Base-by-base conservation (phyloP, 2,113 vertebrate species). In the Actenoides hombroni region DNA sequence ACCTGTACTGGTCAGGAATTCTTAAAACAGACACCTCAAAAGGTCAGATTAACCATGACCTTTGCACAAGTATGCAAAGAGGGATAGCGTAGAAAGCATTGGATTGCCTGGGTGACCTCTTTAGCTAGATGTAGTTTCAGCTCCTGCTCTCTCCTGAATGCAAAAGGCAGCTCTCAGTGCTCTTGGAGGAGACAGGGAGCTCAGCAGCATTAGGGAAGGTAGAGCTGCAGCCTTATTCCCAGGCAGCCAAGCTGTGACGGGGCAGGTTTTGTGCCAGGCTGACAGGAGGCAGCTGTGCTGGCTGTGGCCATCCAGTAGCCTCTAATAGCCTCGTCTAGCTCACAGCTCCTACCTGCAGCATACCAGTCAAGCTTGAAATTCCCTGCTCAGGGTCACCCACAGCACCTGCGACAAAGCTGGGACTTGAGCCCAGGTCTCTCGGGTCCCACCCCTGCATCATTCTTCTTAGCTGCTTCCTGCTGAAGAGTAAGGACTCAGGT, bases 1-100 rank as follows among this genome's bases (percentile, higher is more conserved):
- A 37, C 70, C 54, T 51, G 42, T 39, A 23, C 44, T 35, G 25
- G 69, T 11, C 4, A 3, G 70, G 91, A 83, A 69, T 86, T 87
- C 91, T 94, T 76, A 79, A 94, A 95, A 35, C 25, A 84, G 83
- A 65, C 64, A 33, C 86, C 81, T 90, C 81, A 20, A 91, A 94
- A 92, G 88, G 92, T 93, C 95, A 71, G 39, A 68, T 68, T 33
- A 10, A 51, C 24, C 53, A 31, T 37, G 61, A 54, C 53, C 71
- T 8, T 94, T 93, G 83, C 69, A 84, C 77, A 67, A 92, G 81
- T 29, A 89, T 67, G 83, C 46, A 83, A 61, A 92, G 57, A 37
- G 19, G 48, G n/a, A 77, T 29, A 81, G 70, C 0, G 5, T 40
- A 59, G 82, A 95, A 95, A 94, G 33, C 80, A 68, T 82, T 84